Base-by-base conservation (phyloP, 2,113 vertebrate genomes). In the Pedionomus torquatus region DNA sequence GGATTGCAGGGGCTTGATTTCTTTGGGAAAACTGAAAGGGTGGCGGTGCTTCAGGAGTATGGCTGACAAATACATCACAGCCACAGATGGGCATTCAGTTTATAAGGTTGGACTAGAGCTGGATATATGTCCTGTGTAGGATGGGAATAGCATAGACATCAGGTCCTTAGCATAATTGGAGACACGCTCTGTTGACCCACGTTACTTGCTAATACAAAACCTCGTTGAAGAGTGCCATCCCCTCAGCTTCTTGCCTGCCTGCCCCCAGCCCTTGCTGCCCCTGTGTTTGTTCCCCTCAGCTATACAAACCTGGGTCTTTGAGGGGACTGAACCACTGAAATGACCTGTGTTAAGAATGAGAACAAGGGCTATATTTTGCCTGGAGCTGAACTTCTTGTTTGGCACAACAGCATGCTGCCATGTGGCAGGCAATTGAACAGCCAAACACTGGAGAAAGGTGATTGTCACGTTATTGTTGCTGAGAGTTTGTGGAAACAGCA, bases 371-470 rank as follows among this genome's bases (percentile, higher is more conserved):
- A 4, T 75, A 14, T 58, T 78, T 74, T 70, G 14, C 55, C 28
- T 80, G 23, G 33, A 72, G 26, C 12, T 76, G 39, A 51, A 33
- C 63, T 31, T 52, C 55, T 70, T 69, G 24, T 80, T 41, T 69
- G 57, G 43, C 33, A 35, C 30, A 64, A 33, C 43, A 68, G 12
- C 2, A 0, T 8, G 10, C 49, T 82, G n/a, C n/a, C 2, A 3
- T 68, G 55, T 35, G 58, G 12, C 51, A 46, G 2, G 5, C 43
- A 28, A 60, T 8, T 46, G 61, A 60, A 24, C 3, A 4, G 35
- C 30, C 81, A 52, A 28, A 1, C 1, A 0, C 0, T 65, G 66
- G 49, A 37, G 35, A 76, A 76, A 65, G 44, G 17, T 0, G 4
- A 15, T 37, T 33, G 9, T 60, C 39, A 10, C 0, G 1, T 54